Base-by-base conservation (phyloP, 1,140 invertebrate genomes). In the Physella acuta region DNA sequence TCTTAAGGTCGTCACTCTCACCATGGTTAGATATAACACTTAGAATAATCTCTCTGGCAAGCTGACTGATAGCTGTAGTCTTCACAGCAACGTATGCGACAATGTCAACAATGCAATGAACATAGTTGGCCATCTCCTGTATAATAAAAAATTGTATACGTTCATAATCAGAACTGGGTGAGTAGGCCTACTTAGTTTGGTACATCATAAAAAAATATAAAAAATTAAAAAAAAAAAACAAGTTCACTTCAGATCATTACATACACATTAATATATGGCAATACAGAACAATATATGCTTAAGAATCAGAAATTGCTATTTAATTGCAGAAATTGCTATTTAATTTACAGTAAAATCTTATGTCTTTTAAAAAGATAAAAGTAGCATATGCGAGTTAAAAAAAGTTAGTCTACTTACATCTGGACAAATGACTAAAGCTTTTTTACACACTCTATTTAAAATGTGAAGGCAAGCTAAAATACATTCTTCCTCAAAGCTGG, bases 391-490 rank as follows among this genome's bases (percentile, higher is more conserved):
- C n/a, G n/a, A n/a, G n/a, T n/a, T n/a, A n/a, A n/a, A n/a, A n/a
- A n/a, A n/a, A n/a, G n/a, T n/a, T n/a, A n/a, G n/a, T n/a, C n/a
- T n/a, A 53, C 24, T 77, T 80, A 80, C 78, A 71, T 73, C 61
- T 36, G 72, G 59, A 60, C 68, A 76, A 52, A 66, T 59, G 61
- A 73, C 69, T 14, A 74, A 65, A 44, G 69, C 68, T 3, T 49
- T 62, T 0, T n/a, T 49, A 56, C 76, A 75, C 1, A 76, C 53
- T 39, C 71, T 56, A 24, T 58, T 60, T 31, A 77, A 64, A 17
- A 79, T 67, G 28, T 73, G 61, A 30, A 78, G 34, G 26, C 65
- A 44, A 36, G 73, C 72, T 20, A 71, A 65, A 36, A 63, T 68
- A 14, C 75, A 71, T 26, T 74, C 71, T 39, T 72, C 69, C 26